A percentile compares a stretch with the other conserved stretches of the same genome.
These are phyloP conservation scores for Muschampia plurimacula DNA, from an alignment of 2,888 invertebrate species.

Conservation along the genomic window DNA sequence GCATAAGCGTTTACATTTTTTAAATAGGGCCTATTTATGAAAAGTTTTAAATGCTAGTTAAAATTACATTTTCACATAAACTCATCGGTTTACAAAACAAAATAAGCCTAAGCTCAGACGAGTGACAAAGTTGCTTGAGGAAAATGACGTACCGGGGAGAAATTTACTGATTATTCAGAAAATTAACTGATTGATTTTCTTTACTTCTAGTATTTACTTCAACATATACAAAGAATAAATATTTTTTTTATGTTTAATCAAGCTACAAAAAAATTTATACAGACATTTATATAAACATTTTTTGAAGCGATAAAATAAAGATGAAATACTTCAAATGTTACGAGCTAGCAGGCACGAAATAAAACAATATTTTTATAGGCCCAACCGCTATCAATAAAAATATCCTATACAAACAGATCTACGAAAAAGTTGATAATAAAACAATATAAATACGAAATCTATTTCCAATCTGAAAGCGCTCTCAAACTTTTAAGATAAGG, in stretches of 20 bases:
- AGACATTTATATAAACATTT: no score
- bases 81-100: neutral
- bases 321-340: neutral
- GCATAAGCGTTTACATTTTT: conserved; percentile 21
- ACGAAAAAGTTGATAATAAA: conserved; percentile 13
- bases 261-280: neutral
- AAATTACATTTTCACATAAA: neutral
- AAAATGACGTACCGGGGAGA: neutral
- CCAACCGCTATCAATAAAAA: conserved; percentile 6
- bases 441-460: conserved; percentile 10
- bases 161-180: no score
- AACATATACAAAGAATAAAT: no score
- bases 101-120: neutral
- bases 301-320: no score
- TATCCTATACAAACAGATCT: conserved; percentile 15
- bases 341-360: neutral
- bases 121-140: neutral
- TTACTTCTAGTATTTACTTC: no score
- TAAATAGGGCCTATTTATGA: neutral
- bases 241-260: no score
- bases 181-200: no score
- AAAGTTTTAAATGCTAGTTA: neutral
- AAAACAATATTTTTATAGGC: conserved; percentile 12
- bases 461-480: conserved; percentile 20
- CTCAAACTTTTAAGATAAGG: conserved; percentile 35